phyloP scores from a whole-genome alignment of 92 coral and sea anemone genomes.

The Phenganax marumi region DNA sequence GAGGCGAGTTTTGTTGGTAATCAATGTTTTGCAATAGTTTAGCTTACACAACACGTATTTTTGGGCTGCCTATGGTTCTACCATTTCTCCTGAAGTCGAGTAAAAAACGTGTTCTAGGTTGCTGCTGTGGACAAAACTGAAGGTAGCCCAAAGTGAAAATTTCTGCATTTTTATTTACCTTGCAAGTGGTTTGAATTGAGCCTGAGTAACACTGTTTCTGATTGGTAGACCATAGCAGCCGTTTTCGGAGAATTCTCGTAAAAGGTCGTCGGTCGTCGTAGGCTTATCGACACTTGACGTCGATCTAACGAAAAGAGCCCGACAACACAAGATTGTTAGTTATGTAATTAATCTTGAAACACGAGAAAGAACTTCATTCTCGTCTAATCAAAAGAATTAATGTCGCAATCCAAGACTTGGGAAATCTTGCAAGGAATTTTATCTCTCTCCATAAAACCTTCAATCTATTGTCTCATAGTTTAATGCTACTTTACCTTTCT shows the following conservation, averaged over 20 bases:
- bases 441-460: no score
- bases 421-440: no score
- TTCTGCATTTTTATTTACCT: background rate
- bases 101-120: background rate
- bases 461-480: no score
- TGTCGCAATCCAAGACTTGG: background rate
- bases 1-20: no score
- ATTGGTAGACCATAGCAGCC: slow-evolving; percentile 38
- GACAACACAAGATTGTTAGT: background rate
- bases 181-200: slow-evolving; percentile 43
- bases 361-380: background rate
- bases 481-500: slow-evolving; percentile 9
- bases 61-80: background rate
- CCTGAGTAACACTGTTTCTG: slow-evolving; percentile 39
- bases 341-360: no score
- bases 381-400: background rate
- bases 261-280: slow-evolving; percentile 13
- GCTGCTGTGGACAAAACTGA: background rate
- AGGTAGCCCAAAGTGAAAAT: background rate
- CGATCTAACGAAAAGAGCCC: background rate
- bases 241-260: slow-evolving; percentile 43
- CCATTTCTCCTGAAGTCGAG: background rate
- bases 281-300: slow-evolving; percentile 29
- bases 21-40: no score
- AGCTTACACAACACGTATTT: no score